Conservation (phyloP, 2,888 invertebrate genomes). For the Eilema sororculum region DNA sequence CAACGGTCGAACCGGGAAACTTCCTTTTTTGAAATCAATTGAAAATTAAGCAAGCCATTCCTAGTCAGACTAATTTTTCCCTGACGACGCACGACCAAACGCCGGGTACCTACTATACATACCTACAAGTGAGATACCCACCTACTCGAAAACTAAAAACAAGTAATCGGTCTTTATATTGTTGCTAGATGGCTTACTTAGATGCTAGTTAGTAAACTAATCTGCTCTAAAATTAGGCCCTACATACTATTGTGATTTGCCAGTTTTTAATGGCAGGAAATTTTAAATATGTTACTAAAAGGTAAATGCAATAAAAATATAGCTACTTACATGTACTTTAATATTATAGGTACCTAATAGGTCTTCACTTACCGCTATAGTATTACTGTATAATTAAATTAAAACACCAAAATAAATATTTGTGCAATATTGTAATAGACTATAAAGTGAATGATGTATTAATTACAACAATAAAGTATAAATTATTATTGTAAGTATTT, state of each 20-base stretch:
- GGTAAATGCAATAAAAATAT: neutral
- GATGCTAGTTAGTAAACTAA: too few relatives aligned
- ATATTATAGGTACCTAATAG: neutral
- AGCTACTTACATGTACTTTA: neutral
- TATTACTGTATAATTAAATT: constrained; percentile 10
- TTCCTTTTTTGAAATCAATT: too few relatives aligned
- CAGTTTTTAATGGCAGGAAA: neutral
- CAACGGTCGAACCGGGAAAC: too few relatives aligned
- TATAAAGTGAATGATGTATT: constrained; percentile 16
- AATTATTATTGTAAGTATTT: neutral
- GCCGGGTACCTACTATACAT: too few relatives aligned
- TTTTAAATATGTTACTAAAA: constrained; percentile 1
- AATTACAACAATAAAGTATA: constrained; percentile 14
- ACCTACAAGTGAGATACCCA: too few relatives aligned
- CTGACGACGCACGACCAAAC: too few relatives aligned
- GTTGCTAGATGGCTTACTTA: too few relatives aligned
- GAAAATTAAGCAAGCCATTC: too few relatives aligned
- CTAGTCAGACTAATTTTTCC: too few relatives aligned
- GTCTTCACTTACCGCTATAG: constrained; percentile 3
- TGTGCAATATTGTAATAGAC: constrained; percentile 36
- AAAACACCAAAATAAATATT: constrained; percentile 21
- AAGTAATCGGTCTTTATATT: too few relatives aligned
- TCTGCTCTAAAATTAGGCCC: neutral
- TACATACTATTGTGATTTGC: neutral
- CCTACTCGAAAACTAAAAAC: too few relatives aligned